Evolutionary conservation across 2,888 invertebrate genomes (phyloP), one percentile per base, ranked within the genome.

Genomic region (Falcaria lacertinaria): DNA sequence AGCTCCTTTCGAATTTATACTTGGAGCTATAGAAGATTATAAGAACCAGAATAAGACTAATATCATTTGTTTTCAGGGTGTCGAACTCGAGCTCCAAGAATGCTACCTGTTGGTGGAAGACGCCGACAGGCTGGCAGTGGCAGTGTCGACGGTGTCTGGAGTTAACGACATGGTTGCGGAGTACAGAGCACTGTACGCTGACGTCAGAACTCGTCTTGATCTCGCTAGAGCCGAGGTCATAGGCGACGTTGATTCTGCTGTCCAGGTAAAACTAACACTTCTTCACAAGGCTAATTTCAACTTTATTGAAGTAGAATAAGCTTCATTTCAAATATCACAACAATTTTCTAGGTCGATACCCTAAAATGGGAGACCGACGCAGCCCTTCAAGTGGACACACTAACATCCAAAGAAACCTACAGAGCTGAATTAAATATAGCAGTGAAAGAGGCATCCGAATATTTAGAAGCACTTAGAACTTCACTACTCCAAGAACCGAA

Each of bases 361-460:
- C 81, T 94, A 5, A 93, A 90, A 73, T 93, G 94, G 76, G 95
- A 95, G 66, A 92, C 92, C 13, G 95, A 96, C 62, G 92, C 92
- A 0, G 92, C 94, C 0, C 93, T 95, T 4, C 96, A 97, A 88
- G 96, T 96, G 1, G 93, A 96, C 67, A 97, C 96, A 0, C 77
- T 96, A 33, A 95, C 95, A 34, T 93, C 95, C 3, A 94, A 94
- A 73, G 96, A 96, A 67, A 96, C 96, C 0, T 97, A 96, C 68
- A 82, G 93, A 42, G 93, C 92, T 58, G 96, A 97, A 74, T 79
- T 97, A 32, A 90, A 91, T 33, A 91, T 92, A 2, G 96, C 96
- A 0, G 90, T 96, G 3, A 83, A 82, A 34, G 96, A 97, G 66
- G 93, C 95, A 52, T 90, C 91, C 38, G 90, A 88, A 5, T 91